These are phyloP conservation scores for Phoenicopterus ruber DNA, from an alignment of 2,113 vertebrate genomes.

Conservation along the genomic window DNA sequence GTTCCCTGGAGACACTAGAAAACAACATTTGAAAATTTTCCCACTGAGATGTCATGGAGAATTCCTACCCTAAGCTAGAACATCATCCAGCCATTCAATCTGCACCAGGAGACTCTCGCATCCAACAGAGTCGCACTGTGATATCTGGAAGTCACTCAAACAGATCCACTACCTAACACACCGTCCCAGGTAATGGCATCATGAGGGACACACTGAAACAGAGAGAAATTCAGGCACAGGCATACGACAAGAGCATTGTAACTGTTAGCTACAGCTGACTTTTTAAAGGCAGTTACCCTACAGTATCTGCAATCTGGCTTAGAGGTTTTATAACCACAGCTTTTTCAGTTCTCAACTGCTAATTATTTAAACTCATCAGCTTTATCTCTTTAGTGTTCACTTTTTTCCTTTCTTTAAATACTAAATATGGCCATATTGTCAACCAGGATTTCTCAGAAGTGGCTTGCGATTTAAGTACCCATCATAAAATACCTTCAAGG, in stretches of 20 bases:
- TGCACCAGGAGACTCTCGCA: not conserved
- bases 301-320: not conserved
- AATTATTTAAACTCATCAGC: not conserved
- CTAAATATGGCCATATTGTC: not conserved
- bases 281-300: not conserved
- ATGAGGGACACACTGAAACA: not conserved
- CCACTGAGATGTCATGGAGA: not conserved
- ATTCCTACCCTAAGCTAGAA: not conserved
- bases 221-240: not conserved
- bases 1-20: not conserved
- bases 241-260: rapidly evolving
- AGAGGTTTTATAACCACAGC: not conserved
- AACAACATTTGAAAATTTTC: not conserved
- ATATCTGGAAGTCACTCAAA: not conserved
- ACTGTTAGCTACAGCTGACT: rapidly evolving
- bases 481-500: not conserved
- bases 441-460: not conserved
- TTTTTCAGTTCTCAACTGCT: not conserved
- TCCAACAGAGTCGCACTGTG: not conserved
- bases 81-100: not conserved
- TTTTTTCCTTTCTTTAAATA: not conserved
- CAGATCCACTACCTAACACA: not conserved
- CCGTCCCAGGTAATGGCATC: not conserved
- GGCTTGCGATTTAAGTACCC: not conserved
- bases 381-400: not conserved